Percentiles rank a stretch among this genome's conserved stretches.
phyloP scores from a whole-genome alignment of 2,888 invertebrate genomes.

The Sinopyrophorus schimmeli region DNA sequence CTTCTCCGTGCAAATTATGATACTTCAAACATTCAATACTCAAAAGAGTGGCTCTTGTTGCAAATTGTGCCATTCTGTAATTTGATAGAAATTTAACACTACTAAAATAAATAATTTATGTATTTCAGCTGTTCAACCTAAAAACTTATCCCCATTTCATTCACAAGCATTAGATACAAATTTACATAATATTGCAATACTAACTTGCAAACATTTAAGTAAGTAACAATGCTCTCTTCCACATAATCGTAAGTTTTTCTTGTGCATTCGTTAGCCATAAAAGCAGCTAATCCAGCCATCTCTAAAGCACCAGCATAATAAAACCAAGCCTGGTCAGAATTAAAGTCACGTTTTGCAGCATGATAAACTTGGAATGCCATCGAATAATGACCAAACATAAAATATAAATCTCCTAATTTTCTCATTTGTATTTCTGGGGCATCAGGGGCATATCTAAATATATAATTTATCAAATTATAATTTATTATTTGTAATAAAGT shows the following conservation, averaged over 20 bases:
- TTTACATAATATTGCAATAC: constrained; percentile 32
- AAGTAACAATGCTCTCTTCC: constrained; percentile 92
- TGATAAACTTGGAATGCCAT: constrained; percentile 94
- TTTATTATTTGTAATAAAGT: constrained; percentile 10
- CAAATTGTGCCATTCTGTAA: constrained; percentile 83
- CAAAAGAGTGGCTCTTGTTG: constrained; percentile 87
- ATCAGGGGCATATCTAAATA: constrained; percentile 73
- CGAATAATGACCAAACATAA: constrained; percentile 93
- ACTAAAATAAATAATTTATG: constrained; percentile 9
- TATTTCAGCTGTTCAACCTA: constrained; percentile 3
- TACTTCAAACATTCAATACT: constrained; percentile 86
- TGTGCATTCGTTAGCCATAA: constrained; percentile 80
- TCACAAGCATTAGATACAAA: not conserved
- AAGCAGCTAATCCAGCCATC: constrained; percentile 93
- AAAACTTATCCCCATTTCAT: too few species aligned
- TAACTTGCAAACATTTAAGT: constrained; percentile 87
- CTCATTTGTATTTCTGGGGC: constrained; percentile 91
- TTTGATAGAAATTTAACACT: not conserved
- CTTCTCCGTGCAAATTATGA: constrained; percentile 80
- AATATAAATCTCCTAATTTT: constrained; percentile 92
- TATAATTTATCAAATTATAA: constrained; percentile 10
- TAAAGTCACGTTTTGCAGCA: constrained; percentile 95
- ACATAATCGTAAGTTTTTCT: constrained; percentile 86
- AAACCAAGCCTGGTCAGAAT: constrained; percentile 95
- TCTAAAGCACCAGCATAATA: constrained; percentile 96